These are phyloP conservation scores for Corythoichthys haematopterus DNA, from an alignment of 2,113 vertebrate genomes.

Conservation along the genomic window DNA sequence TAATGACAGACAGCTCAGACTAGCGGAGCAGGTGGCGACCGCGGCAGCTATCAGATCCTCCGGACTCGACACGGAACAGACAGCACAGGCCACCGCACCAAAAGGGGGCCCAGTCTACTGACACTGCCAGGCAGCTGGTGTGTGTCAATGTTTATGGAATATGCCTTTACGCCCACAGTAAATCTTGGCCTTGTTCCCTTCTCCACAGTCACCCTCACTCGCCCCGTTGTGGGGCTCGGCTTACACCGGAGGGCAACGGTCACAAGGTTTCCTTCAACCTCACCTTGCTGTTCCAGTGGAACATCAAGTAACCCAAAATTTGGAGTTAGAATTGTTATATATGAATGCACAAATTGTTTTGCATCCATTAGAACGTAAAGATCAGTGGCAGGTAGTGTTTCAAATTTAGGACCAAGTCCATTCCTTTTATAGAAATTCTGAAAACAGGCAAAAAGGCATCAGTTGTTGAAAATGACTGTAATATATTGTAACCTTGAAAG, in stretches of 20 bases:
- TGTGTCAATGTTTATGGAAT: slow-evolving; percentile 78
- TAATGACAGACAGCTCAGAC: slow-evolving; percentile 67
- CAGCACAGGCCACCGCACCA: slow-evolving; percentile 37
- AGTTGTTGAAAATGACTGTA: not conserved
- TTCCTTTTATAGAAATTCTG: not conserved
- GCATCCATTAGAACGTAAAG: too few species aligned
- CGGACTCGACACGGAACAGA: slow-evolving; percentile 40
- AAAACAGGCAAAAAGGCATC: not conserved
- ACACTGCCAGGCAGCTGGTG: slow-evolving; percentile 63
- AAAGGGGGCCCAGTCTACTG: slow-evolving; percentile 33
- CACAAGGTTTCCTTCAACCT: slow-evolving; percentile 10
- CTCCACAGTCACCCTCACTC: slow-evolving; percentile 35
- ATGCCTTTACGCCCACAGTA: slow-evolving; percentile 69
- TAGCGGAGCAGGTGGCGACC: slow-evolving; percentile 66
- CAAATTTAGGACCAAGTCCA: not conserved
- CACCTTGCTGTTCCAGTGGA: too few species aligned
- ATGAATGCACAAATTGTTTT: too few species aligned
- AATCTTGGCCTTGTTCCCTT: slow-evolving; percentile 62
- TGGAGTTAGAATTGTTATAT: too few species aligned
- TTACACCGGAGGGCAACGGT: slow-evolving; percentile 49
- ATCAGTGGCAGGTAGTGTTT: too few species aligned
- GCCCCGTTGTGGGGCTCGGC: slow-evolving; percentile 29
- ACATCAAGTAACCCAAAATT: too few species aligned
- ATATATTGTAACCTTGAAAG: not conserved
- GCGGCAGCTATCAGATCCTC: slow-evolving; percentile 51